Percentiles rank a stretch among this genome's conserved stretches.
Conservation (phyloP, 2,888 invertebrate species). For the Ochropacha duplaris region DNA sequence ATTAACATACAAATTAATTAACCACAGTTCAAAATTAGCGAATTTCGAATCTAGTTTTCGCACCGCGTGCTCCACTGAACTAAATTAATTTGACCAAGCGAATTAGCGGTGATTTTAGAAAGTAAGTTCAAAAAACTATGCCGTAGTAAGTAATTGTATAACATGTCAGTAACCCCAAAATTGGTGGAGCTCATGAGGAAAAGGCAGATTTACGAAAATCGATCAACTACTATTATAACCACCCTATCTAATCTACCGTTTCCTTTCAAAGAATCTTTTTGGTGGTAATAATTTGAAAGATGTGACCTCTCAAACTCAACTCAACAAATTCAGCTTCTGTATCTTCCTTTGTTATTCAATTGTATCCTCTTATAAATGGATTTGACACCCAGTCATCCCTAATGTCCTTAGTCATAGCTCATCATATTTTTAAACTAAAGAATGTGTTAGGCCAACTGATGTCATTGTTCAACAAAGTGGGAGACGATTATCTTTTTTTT, state of each 20-base stretch:
- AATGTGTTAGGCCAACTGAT: neutral
- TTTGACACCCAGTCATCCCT: neutral
- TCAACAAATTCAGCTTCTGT: neutral
- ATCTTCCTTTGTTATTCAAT: neutral
- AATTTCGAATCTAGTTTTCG: slow-evolving; percentile 5
- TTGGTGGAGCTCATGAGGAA: neutral
- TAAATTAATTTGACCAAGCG: slow-evolving; percentile 7
- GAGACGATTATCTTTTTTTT: neutral
- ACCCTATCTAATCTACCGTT: too few species aligned
- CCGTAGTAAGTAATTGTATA: neutral
- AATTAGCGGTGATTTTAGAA: slow-evolving; percentile 2
- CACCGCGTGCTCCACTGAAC: neutral
- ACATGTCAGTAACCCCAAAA: neutral
- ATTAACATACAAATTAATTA: neutral
- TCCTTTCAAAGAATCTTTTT: too few species aligned
- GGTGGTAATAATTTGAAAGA: too few species aligned
- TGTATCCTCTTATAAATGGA: neutral
- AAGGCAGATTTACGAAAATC: too few species aligned
- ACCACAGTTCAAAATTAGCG: neutral
- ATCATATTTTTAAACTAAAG: neutral
- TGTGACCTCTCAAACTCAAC: too few species aligned
- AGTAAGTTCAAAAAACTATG: neutral
- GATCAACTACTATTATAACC: too few species aligned
- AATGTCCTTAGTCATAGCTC: neutral
- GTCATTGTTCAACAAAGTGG: neutral